These are phyloP conservation scores for Chalcosyrphus nemorum DNA, from an alignment of 2,888 invertebrate species.

Conservation along the genomic window DNA sequence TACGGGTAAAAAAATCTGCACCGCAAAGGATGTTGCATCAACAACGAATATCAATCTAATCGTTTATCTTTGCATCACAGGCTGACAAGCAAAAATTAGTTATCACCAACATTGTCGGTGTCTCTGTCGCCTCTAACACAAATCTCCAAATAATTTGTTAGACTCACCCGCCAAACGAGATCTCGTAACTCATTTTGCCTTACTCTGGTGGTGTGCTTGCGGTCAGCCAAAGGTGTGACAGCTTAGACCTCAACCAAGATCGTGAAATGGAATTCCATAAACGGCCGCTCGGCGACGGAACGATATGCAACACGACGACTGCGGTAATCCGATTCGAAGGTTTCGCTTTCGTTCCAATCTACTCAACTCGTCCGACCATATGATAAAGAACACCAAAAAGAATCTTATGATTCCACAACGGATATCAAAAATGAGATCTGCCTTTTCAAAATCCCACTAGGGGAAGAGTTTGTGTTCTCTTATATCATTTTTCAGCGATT, in stretches of 20 bases:
- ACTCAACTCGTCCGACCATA: slow-evolving; percentile 10
- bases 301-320: slow-evolving; percentile 40
- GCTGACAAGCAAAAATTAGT: slow-evolving; percentile 68
- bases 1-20: slow-evolving; percentile 3
- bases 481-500: slow-evolving; percentile 69
- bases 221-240: slow-evolving; percentile 63
- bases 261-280: slow-evolving; percentile 59
- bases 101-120: slow-evolving; percentile 37
- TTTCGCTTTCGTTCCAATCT: slow-evolving; percentile 57
- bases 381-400: slow-evolving; percentile 11
- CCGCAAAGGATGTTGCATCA: slow-evolving; percentile 16
- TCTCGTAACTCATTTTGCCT: slow-evolving; percentile 65
- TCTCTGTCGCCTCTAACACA: slow-evolving; percentile 45
- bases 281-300: not conserved
- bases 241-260: slow-evolving; percentile 35
- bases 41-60: slow-evolving; percentile 40
- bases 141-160: slow-evolving; percentile 67
- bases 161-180: slow-evolving; percentile 54
- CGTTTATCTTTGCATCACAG: slow-evolving; percentile 54
- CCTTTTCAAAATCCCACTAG: slow-evolving; percentile 49
- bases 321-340: slow-evolving; percentile 66
- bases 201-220: too few relatives aligned
- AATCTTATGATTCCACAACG: slow-evolving; percentile 65
- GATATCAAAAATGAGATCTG: slow-evolving; percentile 69
- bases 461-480: slow-evolving; percentile 59